Percentiles rank a stretch among this genome's conserved stretches.
These are phyloP conservation scores for Craseonycteris thonglongyai DNA, from an alignment of 2,113 vertebrate species.

Conservation along the genomic window DNA sequence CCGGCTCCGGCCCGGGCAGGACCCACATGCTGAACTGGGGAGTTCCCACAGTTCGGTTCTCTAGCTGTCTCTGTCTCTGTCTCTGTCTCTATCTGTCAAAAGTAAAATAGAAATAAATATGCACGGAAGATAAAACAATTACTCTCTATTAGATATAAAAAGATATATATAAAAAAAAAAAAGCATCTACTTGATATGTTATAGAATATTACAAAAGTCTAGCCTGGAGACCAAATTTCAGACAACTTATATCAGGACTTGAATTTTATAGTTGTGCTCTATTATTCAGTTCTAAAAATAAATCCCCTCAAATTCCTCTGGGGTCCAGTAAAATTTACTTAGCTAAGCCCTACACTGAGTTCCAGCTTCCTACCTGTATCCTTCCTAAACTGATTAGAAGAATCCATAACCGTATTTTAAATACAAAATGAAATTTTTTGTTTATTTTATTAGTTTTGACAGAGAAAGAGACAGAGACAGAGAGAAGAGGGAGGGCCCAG, in stretches of 20 bases:
- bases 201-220: background rate
- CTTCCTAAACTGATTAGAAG: background rate
- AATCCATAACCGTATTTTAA: background rate
- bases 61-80: no score
- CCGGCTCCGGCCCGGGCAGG: no score
- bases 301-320: constrained; percentile 11
- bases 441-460: no score
- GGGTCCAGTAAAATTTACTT: background rate
- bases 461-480: no score
- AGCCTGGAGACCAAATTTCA: background rate
- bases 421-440: background rate
- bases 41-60: no score
- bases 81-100: no score
- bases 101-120: no score
- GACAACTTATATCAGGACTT: background rate
- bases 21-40: no score
- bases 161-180: no score
- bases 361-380: background rate
- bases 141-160: no score
- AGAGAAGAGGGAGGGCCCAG: no score
- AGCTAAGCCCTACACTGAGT: background rate
- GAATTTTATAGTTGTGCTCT: constrained; percentile 50
- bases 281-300: constrained; percentile 40
- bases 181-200: background rate
- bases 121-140: no score